Base-by-base conservation (phyloP, 2,113 vertebrate species). In the Phodopus roborovskii region DNA sequence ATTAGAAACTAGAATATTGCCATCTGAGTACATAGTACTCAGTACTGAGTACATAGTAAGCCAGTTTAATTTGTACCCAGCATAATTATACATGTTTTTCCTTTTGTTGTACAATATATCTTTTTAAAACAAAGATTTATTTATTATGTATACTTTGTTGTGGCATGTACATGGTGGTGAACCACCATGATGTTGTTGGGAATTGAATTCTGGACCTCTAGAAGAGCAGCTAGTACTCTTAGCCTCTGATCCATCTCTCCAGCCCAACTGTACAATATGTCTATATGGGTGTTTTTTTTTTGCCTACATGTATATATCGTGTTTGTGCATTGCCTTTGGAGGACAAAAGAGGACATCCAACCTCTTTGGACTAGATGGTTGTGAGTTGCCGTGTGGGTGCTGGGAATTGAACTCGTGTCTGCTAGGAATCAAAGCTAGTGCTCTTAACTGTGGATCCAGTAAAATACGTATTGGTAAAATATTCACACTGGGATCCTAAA, bases 1-100 rank as follows among this genome's bases (percentile, higher is more conserved):
- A 7, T 73, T 94, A 90, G 81, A 90, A 96, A 58, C 5, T 78
- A 78, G 4, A 78, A 10, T 94, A 26, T 68, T 96, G 60, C 39
- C 74, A 0, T 62, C 4, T 45, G 70, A 92, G 7, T 62, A n/a
- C n/a, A n/a, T n/a, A n/a, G n/a, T n/a, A n/a, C n/a, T n/a, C n/a
- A n/a, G n/a, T n/a, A n/a, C n/a, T n/a, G n/a, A 22, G 15, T 82
- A 22, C 9, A 2, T 62, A 48, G 50, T 89, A 64, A 95, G 26
- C 19, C 66, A 81, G 74, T 83, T 83, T 83, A 75, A 15, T 83
- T 45, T 53, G 22, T 73, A 62, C 4, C 56, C 50, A 71, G 2
- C n/a, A 0, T 30, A 56, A 30, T 93, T 33, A 6, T 84, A 3
- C 20, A 73, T 68, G 62, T 74, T 70, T 6, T 7, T 64, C 58